Evolutionary conservation across 2,888 invertebrate genomes (phyloP).

Genomic region (Pollenia amentaria): DNA sequence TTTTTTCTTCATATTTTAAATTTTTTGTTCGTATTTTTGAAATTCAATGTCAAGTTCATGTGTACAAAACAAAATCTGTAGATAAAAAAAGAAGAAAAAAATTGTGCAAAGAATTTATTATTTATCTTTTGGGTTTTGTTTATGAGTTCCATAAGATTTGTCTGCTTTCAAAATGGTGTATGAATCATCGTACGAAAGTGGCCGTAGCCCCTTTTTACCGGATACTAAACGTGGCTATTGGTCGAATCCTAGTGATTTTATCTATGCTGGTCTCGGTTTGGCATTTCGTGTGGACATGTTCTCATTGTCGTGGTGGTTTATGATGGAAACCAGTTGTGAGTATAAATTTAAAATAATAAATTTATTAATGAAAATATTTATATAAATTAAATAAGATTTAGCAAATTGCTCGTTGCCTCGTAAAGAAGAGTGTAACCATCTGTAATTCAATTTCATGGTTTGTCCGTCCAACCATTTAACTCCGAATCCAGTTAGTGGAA

Average conservation of each 20-base stretch:
- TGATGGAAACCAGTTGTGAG: slow-evolving; percentile 84
- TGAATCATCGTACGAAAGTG: slow-evolving; percentile 82
- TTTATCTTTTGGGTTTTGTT: background rate
- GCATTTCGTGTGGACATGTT: slow-evolving; percentile 91
- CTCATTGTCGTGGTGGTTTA: slow-evolving; percentile 83
- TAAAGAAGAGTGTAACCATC: no score
- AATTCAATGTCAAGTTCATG: slow-evolving; percentile 68
- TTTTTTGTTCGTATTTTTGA: slow-evolving; percentile 15
- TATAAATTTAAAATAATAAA: slow-evolving; percentile 23
- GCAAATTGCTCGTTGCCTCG: no score
- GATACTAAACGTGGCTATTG: slow-evolving; percentile 87
- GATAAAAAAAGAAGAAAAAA: slow-evolving; percentile 32
- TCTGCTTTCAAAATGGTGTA: slow-evolving; percentile 77
- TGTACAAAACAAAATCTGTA: slow-evolving; percentile 8
- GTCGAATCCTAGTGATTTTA: slow-evolving; percentile 90
- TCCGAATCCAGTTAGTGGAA: no score
- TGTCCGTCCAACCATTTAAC: no score
- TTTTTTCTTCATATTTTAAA: slow-evolving; percentile 1
- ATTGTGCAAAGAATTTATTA: slow-evolving; percentile 4
- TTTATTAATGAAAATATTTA: no score
- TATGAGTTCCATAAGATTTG: slow-evolving; percentile 35
- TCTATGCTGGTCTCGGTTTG: slow-evolving; percentile 91
- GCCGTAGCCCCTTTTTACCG: slow-evolving; percentile 80
- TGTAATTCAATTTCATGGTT: no score
- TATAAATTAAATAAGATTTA: no score